Conservation (phyloP, 2,113 vertebrate species). For the Mungos mungo region DNA sequence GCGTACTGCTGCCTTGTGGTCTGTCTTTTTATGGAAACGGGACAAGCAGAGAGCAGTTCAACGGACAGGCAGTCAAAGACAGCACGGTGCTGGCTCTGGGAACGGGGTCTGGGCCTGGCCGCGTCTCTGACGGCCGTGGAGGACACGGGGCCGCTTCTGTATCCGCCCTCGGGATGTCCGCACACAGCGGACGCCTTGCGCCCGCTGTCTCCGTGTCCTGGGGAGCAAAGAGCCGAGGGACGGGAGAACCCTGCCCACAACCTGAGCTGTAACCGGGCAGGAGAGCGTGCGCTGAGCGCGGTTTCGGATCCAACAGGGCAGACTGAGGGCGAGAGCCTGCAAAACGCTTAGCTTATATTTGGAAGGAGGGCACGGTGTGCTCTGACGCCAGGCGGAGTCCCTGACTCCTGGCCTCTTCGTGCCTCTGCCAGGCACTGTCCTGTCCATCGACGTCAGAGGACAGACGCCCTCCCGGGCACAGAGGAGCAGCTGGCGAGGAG, state of each 20-base stretch:
- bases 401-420: no score
- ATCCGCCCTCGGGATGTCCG: accelerated
- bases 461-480: not conserved
- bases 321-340: not conserved
- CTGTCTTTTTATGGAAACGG: not conserved
- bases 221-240: not conserved
- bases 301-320: accelerated
- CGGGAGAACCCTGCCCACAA: no score
- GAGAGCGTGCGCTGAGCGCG: accelerated
- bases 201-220: accelerated
- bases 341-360: not conserved
- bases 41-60: not conserved
- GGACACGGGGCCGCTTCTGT: accelerated
- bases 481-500: not conserved
- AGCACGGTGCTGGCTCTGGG: not conserved
- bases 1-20: not conserved
- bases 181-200: accelerated
- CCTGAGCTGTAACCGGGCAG: accelerated
- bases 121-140: not conserved
- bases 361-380: accelerated
- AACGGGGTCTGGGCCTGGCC: not conserved
- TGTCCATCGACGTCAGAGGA: not conserved
- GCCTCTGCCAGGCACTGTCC: not conserved
- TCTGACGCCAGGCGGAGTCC: accelerated
- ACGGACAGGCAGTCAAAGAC: accelerated